Percentiles rank a stretch among this genome's conserved stretches.
Evolutionary conservation across 2,888 invertebrate species (phyloP).

Genomic region (Euzetes globulus): DNA sequence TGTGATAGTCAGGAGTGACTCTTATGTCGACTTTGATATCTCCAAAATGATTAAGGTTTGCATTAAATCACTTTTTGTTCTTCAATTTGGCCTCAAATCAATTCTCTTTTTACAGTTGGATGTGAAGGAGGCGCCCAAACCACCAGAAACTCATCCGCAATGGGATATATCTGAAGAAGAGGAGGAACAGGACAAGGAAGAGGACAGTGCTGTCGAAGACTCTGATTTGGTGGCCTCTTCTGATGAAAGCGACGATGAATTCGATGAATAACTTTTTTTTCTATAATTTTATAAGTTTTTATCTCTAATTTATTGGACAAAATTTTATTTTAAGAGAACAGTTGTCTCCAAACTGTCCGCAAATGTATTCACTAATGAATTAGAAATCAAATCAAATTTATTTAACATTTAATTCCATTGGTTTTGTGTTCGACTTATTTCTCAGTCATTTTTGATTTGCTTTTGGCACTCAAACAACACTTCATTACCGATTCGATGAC

Average conservation of each 20-base stretch:
- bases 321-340: background rate
- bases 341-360: background rate
- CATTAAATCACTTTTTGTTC: background rate
- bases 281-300: background rate
- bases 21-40: conserved; percentile 59
- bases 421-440: background rate
- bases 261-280: conserved; percentile 14
- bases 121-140: conserved; percentile 82
- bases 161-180: conserved; percentile 96
- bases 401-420: background rate
- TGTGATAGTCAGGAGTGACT: conserved; percentile 88
- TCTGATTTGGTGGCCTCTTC: conserved; percentile 63
- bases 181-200: conserved; percentile 59
- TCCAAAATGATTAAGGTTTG: conserved; percentile 33
- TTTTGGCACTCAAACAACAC: background rate
- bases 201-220: conserved; percentile 53
- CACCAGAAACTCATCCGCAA: conserved; percentile 89
- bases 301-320: background rate
- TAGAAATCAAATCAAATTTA: no score
- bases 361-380: no score
- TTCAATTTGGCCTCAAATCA: conserved; percentile 27
- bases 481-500: background rate
- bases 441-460: background rate
- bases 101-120: conserved; percentile 59
- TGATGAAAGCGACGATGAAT: conserved; percentile 47